Conservation (phyloP, 2,113 vertebrate genomes). For the Dascyllus trimaculatus region DNA sequence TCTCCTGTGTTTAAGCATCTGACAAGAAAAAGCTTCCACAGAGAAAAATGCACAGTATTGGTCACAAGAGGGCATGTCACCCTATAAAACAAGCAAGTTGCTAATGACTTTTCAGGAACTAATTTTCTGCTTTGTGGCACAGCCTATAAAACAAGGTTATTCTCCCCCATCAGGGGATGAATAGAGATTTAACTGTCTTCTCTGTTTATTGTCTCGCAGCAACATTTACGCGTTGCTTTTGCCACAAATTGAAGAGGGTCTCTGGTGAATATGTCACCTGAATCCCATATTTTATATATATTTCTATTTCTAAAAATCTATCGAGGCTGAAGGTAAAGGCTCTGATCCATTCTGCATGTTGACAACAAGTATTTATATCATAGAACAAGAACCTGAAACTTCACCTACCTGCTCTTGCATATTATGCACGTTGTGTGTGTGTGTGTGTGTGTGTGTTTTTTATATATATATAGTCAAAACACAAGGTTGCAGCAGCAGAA, state of each 20-base stretch:
- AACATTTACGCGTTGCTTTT: constrained; percentile 73
- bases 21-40: constrained; percentile 63
- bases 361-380: not conserved
- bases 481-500: constrained; percentile 35
- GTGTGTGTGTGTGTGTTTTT: constrained; percentile 6
- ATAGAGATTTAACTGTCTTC: constrained; percentile 88
- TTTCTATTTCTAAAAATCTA: constrained; percentile 37
- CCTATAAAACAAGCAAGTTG: constrained; percentile 81
- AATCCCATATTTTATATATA: constrained; percentile 20
- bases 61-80: constrained; percentile 78
- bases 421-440: constrained; percentile 7
- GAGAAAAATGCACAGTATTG: constrained; percentile 64
- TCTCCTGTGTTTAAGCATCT: constrained; percentile 64
- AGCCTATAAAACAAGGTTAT: constrained; percentile 82
- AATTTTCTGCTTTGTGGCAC: constrained; percentile 82
- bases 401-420: constrained; percentile 1
- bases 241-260: constrained; percentile 59
- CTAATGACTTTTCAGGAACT: constrained; percentile 87
- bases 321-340: constrained; percentile 37
- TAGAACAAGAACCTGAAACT: constrained; percentile 28
- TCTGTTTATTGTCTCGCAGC: constrained; percentile 80
- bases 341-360: constrained; percentile 46
- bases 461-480: constrained; percentile 40
- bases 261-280: constrained; percentile 53
- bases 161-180: constrained; percentile 76